Evolutionary conservation across 2,888 invertebrate species (phyloP).

Genomic region (Oeneis ivallda): DNA sequence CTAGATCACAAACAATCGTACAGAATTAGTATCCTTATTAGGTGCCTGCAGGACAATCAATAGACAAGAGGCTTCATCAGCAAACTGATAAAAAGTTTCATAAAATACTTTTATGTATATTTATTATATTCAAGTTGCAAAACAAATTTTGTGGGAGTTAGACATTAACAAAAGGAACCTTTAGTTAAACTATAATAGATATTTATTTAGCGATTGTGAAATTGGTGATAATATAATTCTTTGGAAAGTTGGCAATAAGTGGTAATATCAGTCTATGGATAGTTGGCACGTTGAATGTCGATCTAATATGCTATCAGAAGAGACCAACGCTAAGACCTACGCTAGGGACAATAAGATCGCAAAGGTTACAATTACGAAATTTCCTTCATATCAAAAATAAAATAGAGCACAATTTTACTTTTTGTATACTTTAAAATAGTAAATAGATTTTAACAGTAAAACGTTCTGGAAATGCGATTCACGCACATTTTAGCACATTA

Average conservation of each 20-base stretch:
- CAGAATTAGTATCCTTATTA: neutral
- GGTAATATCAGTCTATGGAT: neutral
- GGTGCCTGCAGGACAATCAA: too few relatives aligned
- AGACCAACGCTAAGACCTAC: constrained; percentile 51
- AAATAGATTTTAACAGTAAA: constrained; percentile 26
- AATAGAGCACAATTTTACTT: constrained; percentile 17
- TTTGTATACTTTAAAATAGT: constrained; percentile 30
- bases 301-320: constrained; percentile 4
- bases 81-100: too few relatives aligned
- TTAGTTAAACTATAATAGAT: too few relatives aligned
- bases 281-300: neutral
- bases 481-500: constrained; percentile 13
- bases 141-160: too few relatives aligned
- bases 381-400: constrained; percentile 38
- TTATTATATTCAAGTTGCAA: too few relatives aligned
- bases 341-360: constrained; percentile 79
- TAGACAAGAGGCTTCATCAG: too few relatives aligned
- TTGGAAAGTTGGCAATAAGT: neutral
- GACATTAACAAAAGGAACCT: too few relatives aligned
- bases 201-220: too few relatives aligned
- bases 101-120: too few relatives aligned
- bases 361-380: constrained; percentile 61
- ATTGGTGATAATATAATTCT: too few relatives aligned
- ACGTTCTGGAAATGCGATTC: constrained; percentile 14
- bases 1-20: neutral